Conservation (phyloP, 2,113 vertebrate genomes). For the Cryptomyrus ogoouensis region DNA sequence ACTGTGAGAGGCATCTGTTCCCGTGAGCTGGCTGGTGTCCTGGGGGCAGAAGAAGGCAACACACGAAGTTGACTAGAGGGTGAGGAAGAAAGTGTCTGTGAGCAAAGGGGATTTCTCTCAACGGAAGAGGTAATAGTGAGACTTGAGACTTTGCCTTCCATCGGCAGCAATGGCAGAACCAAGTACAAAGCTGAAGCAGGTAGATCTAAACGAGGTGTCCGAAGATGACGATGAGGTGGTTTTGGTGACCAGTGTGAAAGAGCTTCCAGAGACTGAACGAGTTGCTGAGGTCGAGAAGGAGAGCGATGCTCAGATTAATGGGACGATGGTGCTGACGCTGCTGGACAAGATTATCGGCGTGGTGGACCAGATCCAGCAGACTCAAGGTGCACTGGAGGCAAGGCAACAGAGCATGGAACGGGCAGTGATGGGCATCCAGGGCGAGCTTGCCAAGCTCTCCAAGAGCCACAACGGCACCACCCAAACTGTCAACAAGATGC, state of each 20-base stretch:
- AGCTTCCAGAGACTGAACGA: slow-evolving; percentile 33
- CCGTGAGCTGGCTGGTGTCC: slow-evolving; percentile 37
- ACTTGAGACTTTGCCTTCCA: slow-evolving; percentile 12
- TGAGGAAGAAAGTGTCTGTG: slow-evolving; percentile 7
- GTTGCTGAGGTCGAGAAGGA: slow-evolving; percentile 47
- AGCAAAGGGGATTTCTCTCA: slow-evolving; percentile 31
- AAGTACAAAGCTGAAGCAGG: slow-evolving; percentile 44
- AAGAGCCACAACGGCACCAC: slow-evolving; percentile 83
- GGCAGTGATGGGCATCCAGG: slow-evolving; percentile 86
- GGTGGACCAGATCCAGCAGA: slow-evolving; percentile 95
- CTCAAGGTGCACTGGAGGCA: slow-evolving; percentile 83
- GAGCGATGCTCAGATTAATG: slow-evolving; percentile 75
- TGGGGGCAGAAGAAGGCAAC: slow-evolving; percentile 36
- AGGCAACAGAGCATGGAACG: slow-evolving; percentile 91
- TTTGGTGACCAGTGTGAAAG: slow-evolving; percentile 48
- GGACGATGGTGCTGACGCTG: slow-evolving; percentile 85
- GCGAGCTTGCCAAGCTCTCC: slow-evolving; percentile 82
- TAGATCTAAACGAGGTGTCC: slow-evolving; percentile 58
- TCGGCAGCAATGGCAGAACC: slow-evolving; percentile 54
- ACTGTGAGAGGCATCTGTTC: slow-evolving; percentile 43
- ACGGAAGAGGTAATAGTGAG: background rate
- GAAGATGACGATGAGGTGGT: slow-evolving; percentile 62
- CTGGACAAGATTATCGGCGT: slow-evolving; percentile 97
- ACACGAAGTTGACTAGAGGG: slow-evolving; percentile 20
- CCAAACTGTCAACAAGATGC: slow-evolving; percentile 85